phyloP scores from a whole-genome alignment of 2,113 vertebrate genomes.

The Pantherophis guttatus region DNA sequence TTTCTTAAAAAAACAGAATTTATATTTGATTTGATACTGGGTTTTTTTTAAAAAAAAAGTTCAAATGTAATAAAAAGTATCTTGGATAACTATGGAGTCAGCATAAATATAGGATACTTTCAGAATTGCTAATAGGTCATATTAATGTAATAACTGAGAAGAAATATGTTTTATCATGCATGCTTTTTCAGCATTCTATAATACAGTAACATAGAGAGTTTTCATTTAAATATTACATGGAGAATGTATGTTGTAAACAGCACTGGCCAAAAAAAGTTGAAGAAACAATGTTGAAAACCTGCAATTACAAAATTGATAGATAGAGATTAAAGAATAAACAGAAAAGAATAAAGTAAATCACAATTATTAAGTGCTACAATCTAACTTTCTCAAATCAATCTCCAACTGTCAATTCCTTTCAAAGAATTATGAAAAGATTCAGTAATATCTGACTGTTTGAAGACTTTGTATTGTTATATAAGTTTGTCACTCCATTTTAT shows the following conservation, averaged over 20 bases:
- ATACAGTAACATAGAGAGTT: background rate
- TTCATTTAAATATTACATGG: background rate
- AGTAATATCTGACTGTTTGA: background rate
- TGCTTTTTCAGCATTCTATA: background rate
- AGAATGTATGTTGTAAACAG: background rate
- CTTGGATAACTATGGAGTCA: background rate
- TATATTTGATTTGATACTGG: background rate
- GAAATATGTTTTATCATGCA: background rate
- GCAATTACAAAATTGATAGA: background rate
- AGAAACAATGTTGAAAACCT: background rate
- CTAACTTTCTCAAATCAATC: background rate
- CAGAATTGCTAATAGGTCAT: background rate
- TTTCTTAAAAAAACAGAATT: background rate
- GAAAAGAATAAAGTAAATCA: background rate
- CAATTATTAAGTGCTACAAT: background rate
- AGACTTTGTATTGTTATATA: background rate
- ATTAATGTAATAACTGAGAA: background rate
- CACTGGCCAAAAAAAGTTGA: background rate
- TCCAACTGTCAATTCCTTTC: background rate
- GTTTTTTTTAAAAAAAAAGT: background rate
- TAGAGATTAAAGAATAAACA: rapidly evolving
- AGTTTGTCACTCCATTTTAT: slow-evolving; percentile 28
- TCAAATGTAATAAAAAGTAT: background rate
- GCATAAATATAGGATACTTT: background rate
- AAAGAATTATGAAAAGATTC: background rate